Evolutionary conservation across 2,888 invertebrate genomes (phyloP), one percentile per base, ranked within the genome.

Genomic region (Carcina quercana): DNA sequence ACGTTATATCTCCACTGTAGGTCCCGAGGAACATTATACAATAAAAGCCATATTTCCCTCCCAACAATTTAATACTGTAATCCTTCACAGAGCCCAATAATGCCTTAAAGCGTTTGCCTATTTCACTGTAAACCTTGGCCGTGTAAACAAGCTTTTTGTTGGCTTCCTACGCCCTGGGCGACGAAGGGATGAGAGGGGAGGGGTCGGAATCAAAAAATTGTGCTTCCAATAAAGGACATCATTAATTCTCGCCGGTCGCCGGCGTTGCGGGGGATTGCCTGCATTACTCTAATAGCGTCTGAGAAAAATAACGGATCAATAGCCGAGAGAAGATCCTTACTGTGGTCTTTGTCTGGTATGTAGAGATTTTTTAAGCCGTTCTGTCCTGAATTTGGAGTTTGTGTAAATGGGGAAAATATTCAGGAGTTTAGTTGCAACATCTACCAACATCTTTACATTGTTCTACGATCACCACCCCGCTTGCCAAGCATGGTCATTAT

Each of bases 221-320:
- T 86, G 85, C 85, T 86, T 86, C 85, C 87, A 88, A 88, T 88
- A 88, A 88, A 87, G 86, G 86, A 75, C 83, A 87, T 88, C 88
- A 88, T 88, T 88, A 88, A 88, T 88, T 88, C 86, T 84, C 71
- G 66, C 63, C 64, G 61, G 59, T 57, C 60, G 59, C 48, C 53
- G 52, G 57, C 53, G 57, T 51, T 53, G 56, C 59, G 55, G 61
- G 69, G 66, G 69, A 70, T 69, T 67, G 64, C 60, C 61, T 59
- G 70, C 63, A 66, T 69, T 71, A 69, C 56, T 51, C 57, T 69
- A 66, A 69, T 67, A 69, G 60, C 59, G 56, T 61, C 59, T 59
- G 53, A 60, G 59, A 58, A 59, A 72, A 74, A 73, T 70, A 73
- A 61, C 64, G 58, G 72, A 70, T 75, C 73, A 64, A 75, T 75